phyloP scores from a whole-genome alignment of 1,140 invertebrate genomes.

The Bombus affinis region DNA sequence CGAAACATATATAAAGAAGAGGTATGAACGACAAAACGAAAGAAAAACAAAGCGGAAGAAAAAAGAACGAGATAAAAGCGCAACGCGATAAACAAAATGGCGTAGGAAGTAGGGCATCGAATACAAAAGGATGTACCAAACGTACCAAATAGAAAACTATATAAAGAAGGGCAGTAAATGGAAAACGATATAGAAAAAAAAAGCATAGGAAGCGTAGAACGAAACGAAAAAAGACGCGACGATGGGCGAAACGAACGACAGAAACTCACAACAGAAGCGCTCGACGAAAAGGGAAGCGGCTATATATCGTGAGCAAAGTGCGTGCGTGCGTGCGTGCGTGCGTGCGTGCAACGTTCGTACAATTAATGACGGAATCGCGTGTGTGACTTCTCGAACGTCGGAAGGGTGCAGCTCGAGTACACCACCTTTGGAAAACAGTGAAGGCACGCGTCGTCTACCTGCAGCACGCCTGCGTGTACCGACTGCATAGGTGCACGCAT shows the following conservation, averaged over 20 bases:
- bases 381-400: constrained; percentile 45
- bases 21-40: background rate
- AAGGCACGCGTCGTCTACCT: constrained; percentile 62
- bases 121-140: no score
- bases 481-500: constrained; percentile 3
- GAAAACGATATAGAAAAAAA: no score
- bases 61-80: background rate
- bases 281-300: constrained; percentile 18
- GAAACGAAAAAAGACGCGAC: background rate
- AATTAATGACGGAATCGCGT: constrained; percentile 71
- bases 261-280: constrained; percentile 1
- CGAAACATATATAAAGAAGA: no score
- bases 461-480: constrained; percentile 30
- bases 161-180: background rate
- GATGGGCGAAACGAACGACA: background rate
- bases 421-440: constrained; percentile 42
- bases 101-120: no score
- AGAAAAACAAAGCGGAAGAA: background rate
- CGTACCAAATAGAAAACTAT: no score
- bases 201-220: background rate
- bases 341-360: constrained; percentile 46
- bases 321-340: constrained; percentile 57
- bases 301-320: constrained; percentile 19
- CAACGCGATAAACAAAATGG: no score
- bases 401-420: constrained; percentile 54